These are phyloP conservation scores for Hylomyscus alleni DNA, from an alignment of 2,797 vertebrate genomes.

Conservation along the genomic window DNA sequence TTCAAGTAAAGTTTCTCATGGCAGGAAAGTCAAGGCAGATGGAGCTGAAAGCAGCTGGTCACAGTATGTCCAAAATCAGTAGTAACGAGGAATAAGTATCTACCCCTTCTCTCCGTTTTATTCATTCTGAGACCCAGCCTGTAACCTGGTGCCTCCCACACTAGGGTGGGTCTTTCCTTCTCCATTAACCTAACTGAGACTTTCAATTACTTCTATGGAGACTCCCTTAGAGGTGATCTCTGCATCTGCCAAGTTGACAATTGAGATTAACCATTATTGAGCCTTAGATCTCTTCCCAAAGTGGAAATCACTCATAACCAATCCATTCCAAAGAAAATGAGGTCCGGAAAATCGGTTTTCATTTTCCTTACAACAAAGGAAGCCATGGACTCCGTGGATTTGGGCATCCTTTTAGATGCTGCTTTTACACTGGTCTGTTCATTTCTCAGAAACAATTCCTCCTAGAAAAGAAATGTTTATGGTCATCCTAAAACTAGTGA, in stretches of 20 bases:
- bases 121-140: background rate
- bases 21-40: background rate
- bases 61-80: background rate
- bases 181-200: background rate
- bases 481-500: background rate
- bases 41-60: background rate
- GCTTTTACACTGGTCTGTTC: background rate
- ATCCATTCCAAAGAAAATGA: background rate
- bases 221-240: background rate
- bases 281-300: background rate
- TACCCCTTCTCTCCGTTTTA: background rate
- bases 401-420: background rate
- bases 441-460: background rate
- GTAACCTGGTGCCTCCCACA: background rate
- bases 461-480: constrained; percentile 24
- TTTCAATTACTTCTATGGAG: too few species aligned
- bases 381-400: background rate
- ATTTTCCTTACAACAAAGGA: background rate
- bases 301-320: background rate
- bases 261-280: background rate
- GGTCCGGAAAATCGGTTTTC: background rate
- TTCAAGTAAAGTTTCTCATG: background rate
- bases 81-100: background rate
- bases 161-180: background rate
- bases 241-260: background rate